Conservation (phyloP, 2,113 vertebrate species). For the Tonatia bakeri region DNA sequence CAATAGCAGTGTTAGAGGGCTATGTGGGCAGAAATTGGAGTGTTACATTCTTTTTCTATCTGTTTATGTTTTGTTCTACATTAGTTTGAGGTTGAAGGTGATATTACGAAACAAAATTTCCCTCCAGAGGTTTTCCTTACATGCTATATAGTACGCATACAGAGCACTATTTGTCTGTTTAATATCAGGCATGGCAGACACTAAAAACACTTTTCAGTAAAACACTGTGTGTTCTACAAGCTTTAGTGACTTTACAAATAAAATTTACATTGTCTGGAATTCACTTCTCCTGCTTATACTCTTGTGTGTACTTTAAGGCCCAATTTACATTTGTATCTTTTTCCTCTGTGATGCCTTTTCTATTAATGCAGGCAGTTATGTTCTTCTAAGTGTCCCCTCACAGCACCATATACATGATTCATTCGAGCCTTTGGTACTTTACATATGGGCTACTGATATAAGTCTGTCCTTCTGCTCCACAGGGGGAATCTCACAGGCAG, state of each 20-base stretch:
- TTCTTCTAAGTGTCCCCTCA: not conserved
- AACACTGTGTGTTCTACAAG: not conserved
- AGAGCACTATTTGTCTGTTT: not conserved
- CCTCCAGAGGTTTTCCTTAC: not conserved
- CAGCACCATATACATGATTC: not conserved
- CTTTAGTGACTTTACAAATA: not conserved
- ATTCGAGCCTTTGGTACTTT: not conserved
- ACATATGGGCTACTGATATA: not conserved
- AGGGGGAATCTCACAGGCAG: not conserved
- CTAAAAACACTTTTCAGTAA: not conserved
- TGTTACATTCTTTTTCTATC: not conserved
- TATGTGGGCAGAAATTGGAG: not conserved
- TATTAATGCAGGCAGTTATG: not conserved
- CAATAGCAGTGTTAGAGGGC: not conserved
- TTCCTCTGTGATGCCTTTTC: not conserved
- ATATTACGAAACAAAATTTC: slow-evolving; percentile 2
- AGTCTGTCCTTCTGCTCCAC: not conserved
- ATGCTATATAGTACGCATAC: not conserved
- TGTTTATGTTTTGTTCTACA: not conserved
- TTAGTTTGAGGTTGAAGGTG: not conserved
- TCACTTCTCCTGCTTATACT: not conserved
- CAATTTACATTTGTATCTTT: not conserved
- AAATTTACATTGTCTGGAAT: not conserved
- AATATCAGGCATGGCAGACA: not conserved
- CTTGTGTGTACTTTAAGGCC: not conserved